phyloP scores from a whole-genome alignment of 2,797 vertebrate species.

The Mastacembelus armatus region DNA sequence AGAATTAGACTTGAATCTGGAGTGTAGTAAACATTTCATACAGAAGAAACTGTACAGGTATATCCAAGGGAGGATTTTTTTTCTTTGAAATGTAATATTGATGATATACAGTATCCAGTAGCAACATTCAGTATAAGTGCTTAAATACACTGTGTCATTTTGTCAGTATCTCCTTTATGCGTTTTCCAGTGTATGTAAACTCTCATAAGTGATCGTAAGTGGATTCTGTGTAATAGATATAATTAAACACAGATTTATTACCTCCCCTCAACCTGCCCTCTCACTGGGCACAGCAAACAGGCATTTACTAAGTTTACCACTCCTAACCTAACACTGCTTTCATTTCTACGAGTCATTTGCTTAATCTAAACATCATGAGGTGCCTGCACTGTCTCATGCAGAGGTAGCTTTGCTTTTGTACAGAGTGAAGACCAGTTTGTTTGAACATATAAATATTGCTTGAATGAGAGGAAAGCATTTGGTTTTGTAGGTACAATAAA shows the following conservation, averaged over 20 bases:
- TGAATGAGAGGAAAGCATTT: too few relatives aligned
- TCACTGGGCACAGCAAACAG: not conserved
- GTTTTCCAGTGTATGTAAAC: constrained; percentile 20
- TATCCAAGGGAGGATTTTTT: not conserved
- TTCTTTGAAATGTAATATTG: not conserved
- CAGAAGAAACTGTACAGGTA: not conserved
- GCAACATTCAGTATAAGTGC: constrained; percentile 9
- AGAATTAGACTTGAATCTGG: not conserved
- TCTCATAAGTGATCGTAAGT: constrained; percentile 21
- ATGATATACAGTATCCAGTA: not conserved
- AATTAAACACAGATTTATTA: constrained; percentile 28
- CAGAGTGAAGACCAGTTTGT: not conserved
- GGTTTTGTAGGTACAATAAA: too few relatives aligned
- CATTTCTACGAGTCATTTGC: constrained; percentile 13
- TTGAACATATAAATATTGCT: not conserved
- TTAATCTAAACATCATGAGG: constrained; percentile 35
- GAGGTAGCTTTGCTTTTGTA: not conserved
- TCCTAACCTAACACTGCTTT: not conserved
- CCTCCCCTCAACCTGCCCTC: not conserved
- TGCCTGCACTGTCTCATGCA: constrained; percentile 21
- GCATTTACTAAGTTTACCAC: not conserved
- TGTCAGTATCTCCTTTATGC: not conserved
- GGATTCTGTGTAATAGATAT: constrained; percentile 23
- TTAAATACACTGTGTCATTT: constrained; percentile 24
- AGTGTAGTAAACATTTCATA: not conserved